phyloP scores from a whole-genome alignment of 35 echinoderm and acorn worm genomes.

The Apostichopus parvimensis region DNA sequence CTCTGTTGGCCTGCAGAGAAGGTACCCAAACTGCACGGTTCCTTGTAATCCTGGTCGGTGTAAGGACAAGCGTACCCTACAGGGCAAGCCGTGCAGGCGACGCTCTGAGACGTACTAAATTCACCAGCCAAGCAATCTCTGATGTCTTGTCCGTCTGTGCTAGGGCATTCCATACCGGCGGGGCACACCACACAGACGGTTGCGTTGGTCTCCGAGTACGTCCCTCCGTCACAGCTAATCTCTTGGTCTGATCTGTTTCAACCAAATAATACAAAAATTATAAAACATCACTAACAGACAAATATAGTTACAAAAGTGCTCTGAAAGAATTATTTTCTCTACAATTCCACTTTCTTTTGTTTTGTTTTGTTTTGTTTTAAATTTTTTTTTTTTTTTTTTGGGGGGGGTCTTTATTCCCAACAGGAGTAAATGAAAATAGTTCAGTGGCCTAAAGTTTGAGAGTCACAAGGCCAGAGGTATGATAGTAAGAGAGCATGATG shows the following conservation, averaged over 20 bases:
- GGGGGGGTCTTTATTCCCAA: too few species aligned
- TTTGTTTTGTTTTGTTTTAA: too few species aligned
- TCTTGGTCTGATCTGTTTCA: conserved; percentile 58
- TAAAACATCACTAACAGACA: too few species aligned
- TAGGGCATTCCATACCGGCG: conserved; percentile 80
- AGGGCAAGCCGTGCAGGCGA: conserved; percentile 65
- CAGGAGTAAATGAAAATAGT: too few species aligned
- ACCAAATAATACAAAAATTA: too few species aligned
- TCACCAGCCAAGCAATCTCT: conserved; percentile 81
- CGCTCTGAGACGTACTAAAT: conserved; percentile 74
- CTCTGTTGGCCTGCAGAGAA: conserved; percentile 87
- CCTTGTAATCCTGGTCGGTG: conserved; percentile 64
- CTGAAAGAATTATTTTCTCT: too few species aligned
- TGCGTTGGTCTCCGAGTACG: conserved; percentile 78
- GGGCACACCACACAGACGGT: conserved; percentile 68
- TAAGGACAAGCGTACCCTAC: conserved; percentile 78
- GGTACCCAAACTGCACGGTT: conserved; percentile 48
- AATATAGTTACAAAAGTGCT: too few species aligned
- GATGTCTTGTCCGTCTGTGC: conserved; percentile 73
- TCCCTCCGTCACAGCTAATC: conserved; percentile 75
- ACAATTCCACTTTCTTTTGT: too few species aligned
- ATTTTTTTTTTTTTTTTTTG: too few species aligned
- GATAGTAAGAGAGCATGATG: too few species aligned
- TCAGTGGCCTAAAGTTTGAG: too few species aligned
- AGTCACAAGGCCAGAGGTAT: too few species aligned